Evolutionary conservation across 2,113 vertebrate species (phyloP).

Genomic region (Diadophis punctatus): DNA sequence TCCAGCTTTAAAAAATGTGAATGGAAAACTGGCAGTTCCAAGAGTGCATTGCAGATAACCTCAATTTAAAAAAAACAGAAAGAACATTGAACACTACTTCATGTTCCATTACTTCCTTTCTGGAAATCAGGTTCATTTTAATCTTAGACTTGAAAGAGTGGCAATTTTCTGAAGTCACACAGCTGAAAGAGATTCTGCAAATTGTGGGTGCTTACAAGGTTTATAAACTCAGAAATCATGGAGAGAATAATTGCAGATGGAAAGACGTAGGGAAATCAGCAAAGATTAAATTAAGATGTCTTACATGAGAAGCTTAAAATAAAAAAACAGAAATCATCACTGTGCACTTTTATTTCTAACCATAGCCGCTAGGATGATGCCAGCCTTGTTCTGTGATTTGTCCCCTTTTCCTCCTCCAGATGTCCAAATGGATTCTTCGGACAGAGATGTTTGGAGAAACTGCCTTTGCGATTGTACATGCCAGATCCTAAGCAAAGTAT

Average conservation of each 20-base stretch:
- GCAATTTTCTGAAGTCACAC: constrained; percentile 14
- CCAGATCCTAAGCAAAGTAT: constrained; percentile 98
- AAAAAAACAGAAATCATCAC: constrained; percentile 68
- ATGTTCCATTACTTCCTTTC: not conserved
- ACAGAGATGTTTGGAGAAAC: constrained; percentile 94
- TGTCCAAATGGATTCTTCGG: constrained; percentile 96
- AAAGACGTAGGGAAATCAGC: constrained; percentile 27
- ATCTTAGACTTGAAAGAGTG: not conserved
- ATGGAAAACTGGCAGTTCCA: not conserved
- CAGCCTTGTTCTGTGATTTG: constrained; percentile 85
- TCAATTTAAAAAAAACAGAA: not conserved
- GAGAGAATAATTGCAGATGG: constrained; percentile 25
- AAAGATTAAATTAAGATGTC: not conserved
- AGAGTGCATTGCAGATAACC: not conserved
- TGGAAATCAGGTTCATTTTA: not conserved
- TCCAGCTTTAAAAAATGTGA: not conserved
- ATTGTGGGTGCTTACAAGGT: constrained; percentile 29
- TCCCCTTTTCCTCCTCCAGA: constrained; percentile 94
- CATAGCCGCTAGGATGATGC: constrained; percentile 74
- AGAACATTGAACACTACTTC: constrained; percentile 8
- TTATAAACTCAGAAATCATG: constrained; percentile 35
- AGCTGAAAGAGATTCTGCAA: constrained; percentile 22
- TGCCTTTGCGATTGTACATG: constrained; percentile 94
- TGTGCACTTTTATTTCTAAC: constrained; percentile 79
- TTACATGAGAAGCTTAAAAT: constrained; percentile 44